Conservation (phyloP, 2,888 invertebrate genomes). For the Cheilosia urbana region DNA sequence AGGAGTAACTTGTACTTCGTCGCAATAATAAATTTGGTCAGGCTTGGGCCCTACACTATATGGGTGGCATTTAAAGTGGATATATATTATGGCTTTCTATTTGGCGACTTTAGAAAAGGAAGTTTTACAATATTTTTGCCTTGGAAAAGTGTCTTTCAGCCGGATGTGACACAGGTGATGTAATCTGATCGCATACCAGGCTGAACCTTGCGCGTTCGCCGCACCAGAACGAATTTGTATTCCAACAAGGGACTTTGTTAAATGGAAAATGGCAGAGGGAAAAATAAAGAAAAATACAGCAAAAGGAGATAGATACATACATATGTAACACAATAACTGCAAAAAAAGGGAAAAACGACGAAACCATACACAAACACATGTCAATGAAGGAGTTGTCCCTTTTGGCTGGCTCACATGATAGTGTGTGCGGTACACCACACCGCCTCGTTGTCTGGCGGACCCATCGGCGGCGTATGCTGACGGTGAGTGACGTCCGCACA, state of each 20-base stretch:
- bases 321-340: neutral
- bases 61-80: neutral
- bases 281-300: neutral
- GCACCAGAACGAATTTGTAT: constrained; percentile 18
- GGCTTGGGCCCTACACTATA: neutral
- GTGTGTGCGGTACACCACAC: neutral
- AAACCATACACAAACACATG: neutral
- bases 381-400: constrained; percentile 21
- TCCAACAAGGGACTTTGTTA: constrained; percentile 15
- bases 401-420: neutral
- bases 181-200: constrained; percentile 51
- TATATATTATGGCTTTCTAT: constrained; percentile 1
- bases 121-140: constrained; percentile 12
- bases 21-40: constrained; percentile 22
- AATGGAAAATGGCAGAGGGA: neutral
- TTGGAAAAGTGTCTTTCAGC: constrained; percentile 29
- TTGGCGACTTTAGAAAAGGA: constrained; percentile 12
- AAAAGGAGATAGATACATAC: neutral
- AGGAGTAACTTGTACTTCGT: constrained; percentile 6
- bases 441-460: constrained; percentile 59
- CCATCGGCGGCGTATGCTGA: constrained; percentile 24
- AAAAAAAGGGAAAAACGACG: neutral
- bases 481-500: constrained; percentile 64
- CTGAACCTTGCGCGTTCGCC: constrained; percentile 11
- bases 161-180: constrained; percentile 63